Base-by-base conservation (phyloP, 2,888 invertebrate species). In the Eucriotettix oculatus region DNA sequence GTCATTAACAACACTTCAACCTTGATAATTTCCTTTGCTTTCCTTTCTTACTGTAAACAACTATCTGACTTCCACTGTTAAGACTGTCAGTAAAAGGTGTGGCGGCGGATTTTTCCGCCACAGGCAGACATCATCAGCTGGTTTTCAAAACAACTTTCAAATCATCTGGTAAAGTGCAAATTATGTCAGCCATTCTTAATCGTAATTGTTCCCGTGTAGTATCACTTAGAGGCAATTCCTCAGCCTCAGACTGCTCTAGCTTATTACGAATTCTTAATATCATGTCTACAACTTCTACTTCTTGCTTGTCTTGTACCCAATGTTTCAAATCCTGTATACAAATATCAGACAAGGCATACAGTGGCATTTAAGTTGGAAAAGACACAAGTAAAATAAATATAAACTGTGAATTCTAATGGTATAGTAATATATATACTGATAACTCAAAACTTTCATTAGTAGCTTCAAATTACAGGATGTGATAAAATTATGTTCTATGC, bases 201-300 rank as follows among this genome's bases (percentile, higher is more conserved):
- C 60, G 68, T 17, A 79, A 69, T 63, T 76, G 75, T 58, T 73
- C 70, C 60, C 73, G 68, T 58, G 73, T 76, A 61, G 81, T 80
- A 67, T 82, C 79, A 61, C 75, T 76, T 43, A 81, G 71, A 14
- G 78, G 78, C 59, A 80, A 71, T 69, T 83, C 83, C 66, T 79
- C 75, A 64, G 75, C 73, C 66, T 75, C 74, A 69, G 76, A 76
- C 70, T 82, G 77, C 70, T 86, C 87, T 70, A 97, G 76, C 74
- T 96, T 95, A 69, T 91, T 90, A 65, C 90, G 82, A 62, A 99
- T 81, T 72, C 93, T 87, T 60, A 99, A 77, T 66, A 99, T 90
- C 86, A 99, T 89, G 72, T 99, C 99, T 10, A 99, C 95, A 61
- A 98, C 85, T 78, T 99, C 97, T 7, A 98, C 95, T 76, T 98